Conservation (phyloP, 2,113 vertebrate species). For the Rhabdomys dilectus region DNA sequence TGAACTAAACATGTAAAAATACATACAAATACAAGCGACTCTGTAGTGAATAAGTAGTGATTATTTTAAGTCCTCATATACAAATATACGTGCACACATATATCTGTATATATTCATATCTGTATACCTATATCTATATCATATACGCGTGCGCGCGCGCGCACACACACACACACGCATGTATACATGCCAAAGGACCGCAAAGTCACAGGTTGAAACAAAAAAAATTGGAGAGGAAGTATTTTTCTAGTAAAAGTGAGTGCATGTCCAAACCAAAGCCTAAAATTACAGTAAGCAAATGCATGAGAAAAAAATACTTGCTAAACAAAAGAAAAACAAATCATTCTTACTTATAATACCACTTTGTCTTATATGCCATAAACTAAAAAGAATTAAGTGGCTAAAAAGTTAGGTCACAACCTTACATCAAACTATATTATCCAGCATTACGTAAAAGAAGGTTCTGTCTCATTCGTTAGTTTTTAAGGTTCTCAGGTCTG, state of each 20-base stretch:
- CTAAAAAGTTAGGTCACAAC: not conserved
- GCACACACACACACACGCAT: rapidly evolving
- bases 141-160: too few relatives aligned
- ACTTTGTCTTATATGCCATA: not conserved
- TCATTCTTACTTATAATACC: not conserved
- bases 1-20: not conserved
- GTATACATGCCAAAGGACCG: not conserved
- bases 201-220: not conserved
- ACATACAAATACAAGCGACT: not conserved
- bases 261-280: not conserved
- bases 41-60: not conserved
- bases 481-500: not conserved
- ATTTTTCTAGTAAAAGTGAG: conserved; percentile 2
- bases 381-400: not conserved
- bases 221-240: not conserved
- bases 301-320: not conserved
- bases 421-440: not conserved
- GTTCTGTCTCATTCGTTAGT: too few relatives aligned
- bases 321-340: not conserved
- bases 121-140: too few relatives aligned
- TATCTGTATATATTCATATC: too few relatives aligned
- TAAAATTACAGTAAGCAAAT: not conserved
- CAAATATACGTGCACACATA: too few relatives aligned
- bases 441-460: not conserved
- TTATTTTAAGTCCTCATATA: not conserved